These are phyloP conservation scores for Charadrius vociferus DNA, from an alignment of 2,113 vertebrate genomes.

Conservation along the genomic window DNA sequence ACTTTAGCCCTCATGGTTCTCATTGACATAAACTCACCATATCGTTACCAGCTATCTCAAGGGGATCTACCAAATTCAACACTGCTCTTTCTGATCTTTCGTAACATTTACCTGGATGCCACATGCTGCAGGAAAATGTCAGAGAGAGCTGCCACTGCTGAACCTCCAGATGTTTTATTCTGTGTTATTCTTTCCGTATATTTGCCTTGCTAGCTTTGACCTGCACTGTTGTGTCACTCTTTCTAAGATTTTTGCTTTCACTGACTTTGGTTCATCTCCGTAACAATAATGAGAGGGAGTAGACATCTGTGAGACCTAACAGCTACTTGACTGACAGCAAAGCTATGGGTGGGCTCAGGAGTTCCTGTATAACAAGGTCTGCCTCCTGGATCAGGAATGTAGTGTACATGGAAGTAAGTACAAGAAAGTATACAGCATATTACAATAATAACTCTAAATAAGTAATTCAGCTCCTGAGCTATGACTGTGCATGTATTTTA, in stretches of 20 bases:
- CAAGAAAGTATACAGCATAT: neutral
- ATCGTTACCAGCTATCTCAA: neutral
- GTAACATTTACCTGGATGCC: neutral
- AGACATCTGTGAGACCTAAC: neutral
- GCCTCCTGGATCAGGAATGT: neutral
- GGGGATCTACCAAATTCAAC: neutral
- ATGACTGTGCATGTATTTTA: neutral
- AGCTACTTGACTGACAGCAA: neutral
- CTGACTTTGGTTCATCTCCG: neutral
- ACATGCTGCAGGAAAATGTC: neutral
- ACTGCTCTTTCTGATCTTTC: neutral
- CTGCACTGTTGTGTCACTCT: fast-evolving
- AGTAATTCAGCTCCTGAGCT: neutral
- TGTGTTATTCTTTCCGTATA: neutral
- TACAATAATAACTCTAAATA: neutral
- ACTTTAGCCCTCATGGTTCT: neutral
- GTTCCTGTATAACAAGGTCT: neutral
- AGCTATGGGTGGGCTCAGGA: neutral
- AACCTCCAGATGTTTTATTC: neutral
- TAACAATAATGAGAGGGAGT: neutral
- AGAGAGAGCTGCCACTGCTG: neutral
- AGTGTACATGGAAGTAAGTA: neutral
- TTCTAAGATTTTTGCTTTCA: neutral
- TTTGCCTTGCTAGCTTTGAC: neutral
- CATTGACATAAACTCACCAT: neutral